Conservation (phyloP, 2,888 invertebrate genomes). For the Aromia moschata region DNA sequence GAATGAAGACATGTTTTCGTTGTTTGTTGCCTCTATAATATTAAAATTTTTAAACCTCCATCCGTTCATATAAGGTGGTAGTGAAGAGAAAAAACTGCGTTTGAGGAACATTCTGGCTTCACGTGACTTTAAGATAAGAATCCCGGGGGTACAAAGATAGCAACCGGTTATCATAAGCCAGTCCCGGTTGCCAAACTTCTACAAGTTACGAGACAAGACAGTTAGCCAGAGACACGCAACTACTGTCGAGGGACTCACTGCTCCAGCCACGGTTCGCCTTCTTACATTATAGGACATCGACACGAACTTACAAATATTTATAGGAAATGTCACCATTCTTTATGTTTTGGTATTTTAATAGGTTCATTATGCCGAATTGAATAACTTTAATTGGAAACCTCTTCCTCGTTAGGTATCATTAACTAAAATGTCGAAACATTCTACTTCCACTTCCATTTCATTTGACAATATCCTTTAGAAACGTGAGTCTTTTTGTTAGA, state of each 20-base stretch:
- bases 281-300: constrained; percentile 49
- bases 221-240: constrained; percentile 51
- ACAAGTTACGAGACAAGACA: constrained; percentile 45
- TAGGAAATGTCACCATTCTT: too few relatives aligned
- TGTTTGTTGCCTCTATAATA: constrained; percentile 30
- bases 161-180: constrained; percentile 45
- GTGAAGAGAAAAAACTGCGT: constrained; percentile 34
- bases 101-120: constrained; percentile 33
- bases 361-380: too few relatives aligned
- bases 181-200: constrained; percentile 38
- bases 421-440: too few relatives aligned
- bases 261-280: constrained; percentile 39
- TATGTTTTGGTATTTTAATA: too few relatives aligned
- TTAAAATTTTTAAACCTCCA: constrained; percentile 44
- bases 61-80: constrained; percentile 42
- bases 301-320: constrained; percentile 48
- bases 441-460: too few relatives aligned
- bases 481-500: too few relatives aligned
- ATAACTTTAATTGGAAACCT: too few relatives aligned
- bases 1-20: too few relatives aligned
- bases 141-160: constrained; percentile 44
- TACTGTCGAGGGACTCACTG: constrained; percentile 48
- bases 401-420: too few relatives aligned
- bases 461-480: too few relatives aligned
- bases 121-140: constrained; percentile 46